phyloP scores from a whole-genome alignment of 2,113 vertebrate species.

The Gasterosteus nipponicus region DNA sequence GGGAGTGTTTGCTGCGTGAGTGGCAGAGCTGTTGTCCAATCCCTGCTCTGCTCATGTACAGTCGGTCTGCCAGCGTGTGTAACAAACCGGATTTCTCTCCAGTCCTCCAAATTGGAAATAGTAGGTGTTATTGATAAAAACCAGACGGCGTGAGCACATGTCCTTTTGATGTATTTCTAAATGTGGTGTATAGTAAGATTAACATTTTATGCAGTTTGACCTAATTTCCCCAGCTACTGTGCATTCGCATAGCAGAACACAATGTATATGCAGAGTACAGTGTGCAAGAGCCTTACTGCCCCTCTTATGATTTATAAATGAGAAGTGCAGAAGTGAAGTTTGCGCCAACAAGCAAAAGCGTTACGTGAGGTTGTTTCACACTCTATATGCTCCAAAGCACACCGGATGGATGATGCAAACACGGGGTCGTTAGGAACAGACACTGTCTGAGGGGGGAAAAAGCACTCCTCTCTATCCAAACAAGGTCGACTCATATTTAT shows the following conservation, averaged over 20 bases:
- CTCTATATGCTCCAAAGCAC: slow-evolving; percentile 14
- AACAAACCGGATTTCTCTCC: slow-evolving; percentile 42
- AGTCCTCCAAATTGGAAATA: slow-evolving; percentile 33
- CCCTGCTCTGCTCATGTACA: slow-evolving; percentile 49
- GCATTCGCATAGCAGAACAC: slow-evolving; percentile 12
- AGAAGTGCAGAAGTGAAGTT: slow-evolving; percentile 36
- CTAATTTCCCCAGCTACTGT: neutral
- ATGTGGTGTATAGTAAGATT: neutral
- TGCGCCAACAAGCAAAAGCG: slow-evolving; percentile 27
- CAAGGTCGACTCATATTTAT: slow-evolving; percentile 70
- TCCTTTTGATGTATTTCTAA: slow-evolving; percentile 11
- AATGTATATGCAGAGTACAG: neutral
- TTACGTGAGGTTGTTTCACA: slow-evolving; percentile 33
- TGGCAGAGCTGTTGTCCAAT: slow-evolving; percentile 74
- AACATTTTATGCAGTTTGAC: neutral
- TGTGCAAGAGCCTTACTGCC: slow-evolving; percentile 16
- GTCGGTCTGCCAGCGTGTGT: slow-evolving; percentile 43
- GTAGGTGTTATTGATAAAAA: slow-evolving; percentile 43
- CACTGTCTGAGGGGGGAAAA: slow-evolving; percentile 7
- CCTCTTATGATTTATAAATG: slow-evolving; percentile 58
- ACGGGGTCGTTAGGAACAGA: slow-evolving; percentile 26
- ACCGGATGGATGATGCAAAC: slow-evolving; percentile 31
- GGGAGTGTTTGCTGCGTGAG: slow-evolving; percentile 65
- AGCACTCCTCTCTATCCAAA: slow-evolving; percentile 45
- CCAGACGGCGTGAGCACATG: slow-evolving; percentile 42